A percentile compares a stretch with the other conserved stretches of the same genome.
Evolutionary conservation across 1,140 invertebrate genomes (phyloP).

Genomic region (Hycleus phaleratus): DNA sequence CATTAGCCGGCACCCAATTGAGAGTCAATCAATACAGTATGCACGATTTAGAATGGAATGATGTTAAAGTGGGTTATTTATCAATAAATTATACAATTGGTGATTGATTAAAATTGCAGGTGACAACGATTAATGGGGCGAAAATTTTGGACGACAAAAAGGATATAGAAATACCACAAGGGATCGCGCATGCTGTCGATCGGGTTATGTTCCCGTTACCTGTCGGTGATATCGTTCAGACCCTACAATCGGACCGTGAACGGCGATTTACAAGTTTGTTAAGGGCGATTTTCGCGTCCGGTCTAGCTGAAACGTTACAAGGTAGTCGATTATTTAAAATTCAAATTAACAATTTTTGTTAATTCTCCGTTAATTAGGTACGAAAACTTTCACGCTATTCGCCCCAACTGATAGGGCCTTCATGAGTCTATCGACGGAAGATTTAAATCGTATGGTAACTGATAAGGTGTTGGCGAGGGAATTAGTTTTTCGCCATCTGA

Average conservation of each 20-base stretch:
- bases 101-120: constrained; percentile 39
- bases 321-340: constrained; percentile 41
- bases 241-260: constrained; percentile 71
- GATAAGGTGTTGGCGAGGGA: constrained; percentile 59
- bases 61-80: constrained; percentile 55
- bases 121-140: constrained; percentile 78
- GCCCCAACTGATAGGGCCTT: constrained; percentile 79
- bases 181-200: constrained; percentile 78
- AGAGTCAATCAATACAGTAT: constrained; percentile 76
- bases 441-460: constrained; percentile 51
- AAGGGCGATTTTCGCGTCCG: constrained; percentile 64
- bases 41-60: constrained; percentile 80
- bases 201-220: constrained; percentile 81
- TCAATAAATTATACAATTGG: neutral
- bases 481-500: constrained; percentile 69
- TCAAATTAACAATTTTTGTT: neutral
- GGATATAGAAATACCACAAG: constrained; percentile 74
- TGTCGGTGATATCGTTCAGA: constrained; percentile 73
- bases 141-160: constrained; percentile 68
- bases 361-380: constrained; percentile 43
- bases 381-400: constrained; percentile 76
- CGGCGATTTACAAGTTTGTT: constrained; percentile 70
- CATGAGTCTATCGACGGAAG: constrained; percentile 52
- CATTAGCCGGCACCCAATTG: constrained; percentile 73
- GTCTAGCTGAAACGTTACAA: constrained; percentile 63